Base-by-base conservation (phyloP, 1,140 invertebrate genomes). In the Lordiphosa mommai region DNA sequence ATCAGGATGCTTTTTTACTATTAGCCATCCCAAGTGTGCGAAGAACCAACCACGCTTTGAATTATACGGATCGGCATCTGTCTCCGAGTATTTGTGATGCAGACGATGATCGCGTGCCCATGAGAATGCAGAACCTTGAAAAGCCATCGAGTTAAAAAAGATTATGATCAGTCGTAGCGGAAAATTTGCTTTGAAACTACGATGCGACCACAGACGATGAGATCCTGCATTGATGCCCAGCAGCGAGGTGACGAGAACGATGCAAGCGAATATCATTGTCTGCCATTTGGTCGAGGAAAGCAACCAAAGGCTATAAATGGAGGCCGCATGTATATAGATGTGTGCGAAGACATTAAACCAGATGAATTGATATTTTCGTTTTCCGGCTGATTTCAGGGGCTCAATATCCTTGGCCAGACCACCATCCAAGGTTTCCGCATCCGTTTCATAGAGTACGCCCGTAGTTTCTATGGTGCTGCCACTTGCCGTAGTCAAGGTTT, bases 201-300 rank as follows among this genome's bases (percentile, higher is more conserved):
- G 91, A 82, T 96, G 95, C 4, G 94, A 89, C 94, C 94, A 96
- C n/a, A 96, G 90, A 37, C 95, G 90, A 89, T 96, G 95, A n/a
- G 93, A 92, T n/a, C 95, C 95, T 3, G 93, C 94, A 6, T 95
- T 96, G 27, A 96, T 89, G 20, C 93, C 93, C 8, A 47, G 3
- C 23, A 27, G n/a, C 20, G 0, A 92, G 10, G 8, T 27, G 13
- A 34, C 48, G 33, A 23, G 13, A 13, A 20, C 4, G 20, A 27
- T 27, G 23, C 1, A 27, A 27, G 16, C 7, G 16, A 50, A 50
- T 16, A 37, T 4, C 4, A 50, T 8, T 16, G 48, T 50, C 13
- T 32, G 29, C 48, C 48, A 50, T 8, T 37, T 50, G 20, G 30
- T 10, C 0, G 33, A 17, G 2, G 37, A 50, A 2, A 50, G 33